Evolutionary conservation across 2,797 vertebrate species (phyloP), one percentile per base, ranked within the genome.

Genomic region (Aeoliscus strigatus): DNA sequence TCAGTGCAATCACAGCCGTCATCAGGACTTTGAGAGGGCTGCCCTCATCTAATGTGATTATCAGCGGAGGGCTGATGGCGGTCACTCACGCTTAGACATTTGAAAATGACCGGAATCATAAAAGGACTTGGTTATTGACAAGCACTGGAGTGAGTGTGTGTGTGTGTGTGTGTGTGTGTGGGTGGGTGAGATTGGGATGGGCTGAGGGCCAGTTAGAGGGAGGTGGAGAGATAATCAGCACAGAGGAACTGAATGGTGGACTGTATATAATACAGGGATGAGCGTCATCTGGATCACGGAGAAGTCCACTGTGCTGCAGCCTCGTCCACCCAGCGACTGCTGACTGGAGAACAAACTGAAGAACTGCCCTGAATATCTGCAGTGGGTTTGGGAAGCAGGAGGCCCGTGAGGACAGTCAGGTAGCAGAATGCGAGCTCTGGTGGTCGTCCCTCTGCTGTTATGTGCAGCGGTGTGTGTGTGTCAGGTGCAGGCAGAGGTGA

Each of bases 361-460:
- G 31, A 17, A 24, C 18, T 21, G 18, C 18, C 18, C 13, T 16
- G 38, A 51, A 21, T 14, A 36, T 27, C 51, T 21, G 37, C 11
- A 2, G 31, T 17, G 27, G 39, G 15, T 34, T 45, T 30, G 23
- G 21, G 39, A 14, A 11, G 14, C 2, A 10, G 14, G 6, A 16
- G 9, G n/a, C n/a, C 17, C 0, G 0, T 14, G 13, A 11, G 26
- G 27, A 39, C 40, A 3, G 37, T 35, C 52, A 25, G 44, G 17
- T 1, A 17, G 52, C 73, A 80, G 14, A 9, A 88, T 89, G 86
- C 79, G 77, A 13, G 39, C 27, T 13, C 29, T 71, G 39, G 47
- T 72, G 24, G 37, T 86, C 27, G 23, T 81, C 7, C 58, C 79
- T 54, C 60, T 90, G 70, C 73, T 88, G 58, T 15, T 88, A 61